Evolutionary conservation across 2,113 vertebrate species (phyloP).

Genomic region (Sula dactylatra): DNA sequence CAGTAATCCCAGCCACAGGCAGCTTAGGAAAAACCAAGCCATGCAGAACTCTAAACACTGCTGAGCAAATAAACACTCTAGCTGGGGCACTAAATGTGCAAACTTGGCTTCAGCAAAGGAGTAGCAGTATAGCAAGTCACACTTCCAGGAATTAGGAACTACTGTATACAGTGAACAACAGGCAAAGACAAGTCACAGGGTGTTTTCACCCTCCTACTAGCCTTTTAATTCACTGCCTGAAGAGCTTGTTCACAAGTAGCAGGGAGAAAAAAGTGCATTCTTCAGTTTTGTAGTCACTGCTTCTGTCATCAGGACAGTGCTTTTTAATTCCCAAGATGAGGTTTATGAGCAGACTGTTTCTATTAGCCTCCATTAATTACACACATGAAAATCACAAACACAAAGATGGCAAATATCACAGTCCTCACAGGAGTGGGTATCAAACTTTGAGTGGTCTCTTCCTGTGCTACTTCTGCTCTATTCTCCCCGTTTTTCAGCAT

Average conservation of each 20-base stretch:
- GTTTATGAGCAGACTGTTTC: not conserved
- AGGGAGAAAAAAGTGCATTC: not conserved
- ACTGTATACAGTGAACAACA: not conserved
- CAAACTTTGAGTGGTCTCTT: constrained; percentile 22
- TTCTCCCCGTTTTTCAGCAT: not conserved
- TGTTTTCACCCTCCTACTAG: not conserved
- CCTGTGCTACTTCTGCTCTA: not conserved
- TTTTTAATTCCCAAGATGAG: not conserved
- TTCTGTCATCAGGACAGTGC: not conserved
- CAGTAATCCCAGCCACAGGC: not conserved
- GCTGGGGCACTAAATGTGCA: not conserved
- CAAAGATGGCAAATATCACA: constrained; percentile 66
- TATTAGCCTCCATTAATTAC: constrained; percentile 53
- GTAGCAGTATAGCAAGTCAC: not conserved
- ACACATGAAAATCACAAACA: constrained; percentile 73
- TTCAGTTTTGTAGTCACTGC: not conserved
- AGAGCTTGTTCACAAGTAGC: not conserved
- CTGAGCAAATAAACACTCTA: not conserved
- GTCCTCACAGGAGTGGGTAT: constrained; percentile 72
- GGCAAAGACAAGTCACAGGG: not conserved
- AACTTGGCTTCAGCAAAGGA: not conserved
- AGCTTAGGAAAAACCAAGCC: not conserved
- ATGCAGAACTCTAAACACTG: not conserved
- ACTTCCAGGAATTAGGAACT: not conserved
- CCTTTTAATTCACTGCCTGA: not conserved